phyloP scores from a whole-genome alignment of 2,113 vertebrate species.

The Actenoides lindsayi region DNA sequence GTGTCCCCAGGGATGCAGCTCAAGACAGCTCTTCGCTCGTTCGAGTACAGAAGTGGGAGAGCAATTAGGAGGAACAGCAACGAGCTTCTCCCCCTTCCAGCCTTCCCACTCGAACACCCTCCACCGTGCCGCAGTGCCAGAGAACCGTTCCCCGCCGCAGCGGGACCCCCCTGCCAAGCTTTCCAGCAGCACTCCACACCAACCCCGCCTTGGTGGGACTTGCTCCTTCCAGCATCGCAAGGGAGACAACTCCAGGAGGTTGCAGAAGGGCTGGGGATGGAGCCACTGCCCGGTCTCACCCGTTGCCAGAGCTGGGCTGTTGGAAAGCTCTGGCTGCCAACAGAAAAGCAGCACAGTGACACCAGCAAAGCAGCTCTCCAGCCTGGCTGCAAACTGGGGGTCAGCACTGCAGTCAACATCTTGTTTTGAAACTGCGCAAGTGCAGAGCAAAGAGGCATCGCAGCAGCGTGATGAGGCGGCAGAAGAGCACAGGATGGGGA shows the following conservation, averaged over 20 bases:
- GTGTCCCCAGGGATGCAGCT: conserved; percentile 2
- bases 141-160: neutral
- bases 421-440: neutral
- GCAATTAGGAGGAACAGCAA: conserved; percentile 42
- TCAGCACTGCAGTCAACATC: neutral
- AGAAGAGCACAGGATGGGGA: rapidly evolving
- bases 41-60: conserved; percentile 52
- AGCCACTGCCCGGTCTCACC: neutral
- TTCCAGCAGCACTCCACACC: neutral
- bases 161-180: neutral
- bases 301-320: neutral
- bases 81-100: neutral
- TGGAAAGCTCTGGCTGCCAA: neutral
- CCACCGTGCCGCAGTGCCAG: rapidly evolving
- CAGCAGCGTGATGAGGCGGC: rapidly evolving
- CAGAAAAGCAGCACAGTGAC: rapidly evolving
- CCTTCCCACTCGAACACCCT: conserved; percentile 10
- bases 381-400: neutral
- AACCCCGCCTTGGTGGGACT: neutral
- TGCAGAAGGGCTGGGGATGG: neutral
- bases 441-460: neutral
- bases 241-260: rapidly evolving
- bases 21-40: neutral
- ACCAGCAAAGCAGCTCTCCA: neutral
- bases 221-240: rapidly evolving